phyloP scores from a whole-genome alignment of 2,797 vertebrate species.

The Tokudaia muenninki region DNA sequence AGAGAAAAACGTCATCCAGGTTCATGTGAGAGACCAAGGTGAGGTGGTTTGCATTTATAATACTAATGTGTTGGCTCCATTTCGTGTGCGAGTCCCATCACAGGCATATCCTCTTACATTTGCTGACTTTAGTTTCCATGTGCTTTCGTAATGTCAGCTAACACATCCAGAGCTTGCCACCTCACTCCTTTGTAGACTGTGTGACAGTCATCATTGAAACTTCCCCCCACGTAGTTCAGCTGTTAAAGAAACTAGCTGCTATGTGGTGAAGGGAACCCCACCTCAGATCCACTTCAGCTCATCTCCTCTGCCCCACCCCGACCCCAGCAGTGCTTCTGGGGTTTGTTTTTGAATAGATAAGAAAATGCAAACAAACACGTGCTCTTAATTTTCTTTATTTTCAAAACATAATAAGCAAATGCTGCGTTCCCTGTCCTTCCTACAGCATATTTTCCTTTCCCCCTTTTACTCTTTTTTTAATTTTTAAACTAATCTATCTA shows the following conservation, averaged over 20 bases:
- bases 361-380: background rate
- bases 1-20: background rate
- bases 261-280: background rate
- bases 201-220: slow-evolving; percentile 17
- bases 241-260: background rate
- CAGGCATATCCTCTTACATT: background rate
- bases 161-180: background rate
- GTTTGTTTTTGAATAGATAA: background rate
- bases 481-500: background rate
- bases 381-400: slow-evolving; percentile 22
- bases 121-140: background rate
- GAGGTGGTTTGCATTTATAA: background rate
- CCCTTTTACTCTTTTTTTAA: background rate
- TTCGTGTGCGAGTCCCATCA: background rate
- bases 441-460: background rate
- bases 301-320: background rate
- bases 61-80: slow-evolving; percentile 27
- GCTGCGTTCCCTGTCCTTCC: background rate
- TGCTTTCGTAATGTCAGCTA: background rate
- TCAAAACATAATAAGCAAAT: slow-evolving; percentile 15
- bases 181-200: background rate
- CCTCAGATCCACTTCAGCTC: background rate
- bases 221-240: background rate
- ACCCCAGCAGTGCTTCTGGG: background rate
- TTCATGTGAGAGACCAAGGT: background rate